Evolutionary conservation across 1,140 invertebrate species (phyloP), one percentile per base, ranked within the genome.

Genomic region (Drosophila virilis): DNA sequence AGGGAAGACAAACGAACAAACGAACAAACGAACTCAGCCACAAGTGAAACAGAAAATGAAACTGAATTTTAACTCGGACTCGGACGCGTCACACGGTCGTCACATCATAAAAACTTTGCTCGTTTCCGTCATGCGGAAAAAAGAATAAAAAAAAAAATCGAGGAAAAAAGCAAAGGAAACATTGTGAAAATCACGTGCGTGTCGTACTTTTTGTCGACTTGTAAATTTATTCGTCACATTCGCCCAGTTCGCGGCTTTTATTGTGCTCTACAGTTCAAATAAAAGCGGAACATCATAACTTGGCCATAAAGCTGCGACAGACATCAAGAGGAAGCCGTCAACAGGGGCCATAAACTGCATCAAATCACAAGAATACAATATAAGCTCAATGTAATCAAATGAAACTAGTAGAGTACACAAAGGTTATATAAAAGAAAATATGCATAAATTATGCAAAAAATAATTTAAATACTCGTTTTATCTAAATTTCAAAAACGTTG

Each of bases 121-220:
- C 60, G 70, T 86, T 77, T 67, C 77, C 60, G 58, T 37, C 57
- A 46, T 58, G 62, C 35, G 22, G 51, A 61, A 55, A 75, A 74
- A 68, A 50, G 33, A 54, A 5, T 45, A 43, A 64, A 71, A 76
- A 42, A 37, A 40, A 60, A 71, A 62, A 43, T 35, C 46, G 28
- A 60, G 55, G 12, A 35, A 42, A 60, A 71, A 8, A 15, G 22
- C 52, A 6, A 57, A 46, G 42, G 77, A 69, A 78, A 79, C 76
- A 77, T 71, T 83, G 83, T 88, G 75, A 83, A 88, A 88, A 88
- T 88, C 83, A 88, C 83, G 83, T 80, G 84, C 83, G 76, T 86
- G 78, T 72, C 74, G 79, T 45, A 50, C 51, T 61, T 50, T 69
- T 74, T 48, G 17, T 74, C 35, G 38, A 61, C 62, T 85, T 80